Evolutionary conservation across 1,140 invertebrate species (phyloP).

Genomic region (Planococcus citri): DNA sequence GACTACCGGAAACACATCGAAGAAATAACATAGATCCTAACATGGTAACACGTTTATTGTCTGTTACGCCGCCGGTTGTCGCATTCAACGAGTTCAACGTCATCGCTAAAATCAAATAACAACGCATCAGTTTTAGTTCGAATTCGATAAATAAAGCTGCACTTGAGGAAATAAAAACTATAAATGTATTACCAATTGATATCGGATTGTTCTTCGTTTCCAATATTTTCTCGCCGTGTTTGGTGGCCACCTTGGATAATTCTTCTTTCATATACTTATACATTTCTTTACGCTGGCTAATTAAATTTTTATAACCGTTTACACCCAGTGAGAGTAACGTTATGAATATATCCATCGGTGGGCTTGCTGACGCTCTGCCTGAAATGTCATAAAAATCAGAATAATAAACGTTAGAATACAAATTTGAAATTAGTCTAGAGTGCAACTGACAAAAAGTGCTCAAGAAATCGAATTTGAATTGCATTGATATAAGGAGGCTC

Average conservation of each 20-base stretch:
- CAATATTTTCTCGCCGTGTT: slow-evolving; percentile 50
- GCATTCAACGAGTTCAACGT: slow-evolving; percentile 32
- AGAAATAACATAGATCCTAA: slow-evolving; percentile 62
- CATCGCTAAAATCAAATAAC: slow-evolving; percentile 31
- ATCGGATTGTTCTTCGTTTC: slow-evolving; percentile 58
- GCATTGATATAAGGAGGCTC: no score
- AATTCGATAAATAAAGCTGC: neutral
- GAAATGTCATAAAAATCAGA: slow-evolving; percentile 25
- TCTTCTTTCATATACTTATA: slow-evolving; percentile 51
- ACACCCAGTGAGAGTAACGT: slow-evolving; percentile 62
- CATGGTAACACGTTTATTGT: slow-evolving; percentile 40
- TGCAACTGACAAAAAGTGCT: no score
- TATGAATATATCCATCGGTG: slow-evolving; percentile 66
- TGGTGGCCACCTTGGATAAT: slow-evolving; percentile 45
- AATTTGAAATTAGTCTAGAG: no score
- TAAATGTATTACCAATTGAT: slow-evolving; percentile 51
- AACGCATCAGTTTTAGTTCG: neutral
- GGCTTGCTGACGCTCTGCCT: slow-evolving; percentile 60
- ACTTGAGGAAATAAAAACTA: neutral
- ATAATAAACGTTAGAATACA: no score
- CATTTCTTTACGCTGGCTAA: slow-evolving; percentile 50
- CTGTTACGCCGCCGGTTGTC: slow-evolving; percentile 33
- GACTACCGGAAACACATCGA: slow-evolving; percentile 54
- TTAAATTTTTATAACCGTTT: slow-evolving; percentile 49
- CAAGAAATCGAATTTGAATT: no score